Evolutionary conservation across 2,888 invertebrate genomes (phyloP).

Genomic region (Julus scanicus): DNA sequence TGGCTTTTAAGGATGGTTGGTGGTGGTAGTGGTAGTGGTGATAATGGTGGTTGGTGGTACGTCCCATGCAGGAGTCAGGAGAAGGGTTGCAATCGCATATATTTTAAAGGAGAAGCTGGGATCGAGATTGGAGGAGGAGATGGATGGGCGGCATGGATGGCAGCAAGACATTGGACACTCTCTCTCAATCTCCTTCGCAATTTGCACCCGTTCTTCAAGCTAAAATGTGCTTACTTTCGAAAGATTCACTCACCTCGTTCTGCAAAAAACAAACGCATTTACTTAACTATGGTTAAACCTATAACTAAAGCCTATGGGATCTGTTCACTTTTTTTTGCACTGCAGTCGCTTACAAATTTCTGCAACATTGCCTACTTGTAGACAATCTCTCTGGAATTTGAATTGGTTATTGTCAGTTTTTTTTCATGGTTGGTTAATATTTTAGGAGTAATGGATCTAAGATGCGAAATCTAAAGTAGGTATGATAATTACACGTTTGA

Average conservation of each 20-base stretch:
- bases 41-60: no score
- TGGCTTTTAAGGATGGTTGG: constrained; percentile 37
- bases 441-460: background rate
- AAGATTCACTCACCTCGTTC: constrained; percentile 49
- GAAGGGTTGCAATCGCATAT: background rate
- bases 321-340: constrained; percentile 5
- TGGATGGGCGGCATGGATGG: constrained; percentile 39
- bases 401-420: background rate
- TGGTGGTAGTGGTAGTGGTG: background rate
- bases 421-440: background rate
- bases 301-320: background rate
- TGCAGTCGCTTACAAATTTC: background rate
- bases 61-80: constrained; percentile 46
- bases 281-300: constrained; percentile 23
- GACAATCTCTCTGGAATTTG: background rate
- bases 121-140: constrained; percentile 5
- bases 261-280: constrained; percentile 51
- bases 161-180: constrained; percentile 35
- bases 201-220: background rate
- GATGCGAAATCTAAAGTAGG: background rate
- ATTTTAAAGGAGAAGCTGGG: constrained; percentile 26
- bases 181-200: background rate
- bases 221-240: constrained; percentile 24
- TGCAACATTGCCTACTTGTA: background rate
- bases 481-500: background rate